These are phyloP conservation scores for Parnassius apollo DNA, from an alignment of 2,888 invertebrate species.

Conservation along the genomic window DNA sequence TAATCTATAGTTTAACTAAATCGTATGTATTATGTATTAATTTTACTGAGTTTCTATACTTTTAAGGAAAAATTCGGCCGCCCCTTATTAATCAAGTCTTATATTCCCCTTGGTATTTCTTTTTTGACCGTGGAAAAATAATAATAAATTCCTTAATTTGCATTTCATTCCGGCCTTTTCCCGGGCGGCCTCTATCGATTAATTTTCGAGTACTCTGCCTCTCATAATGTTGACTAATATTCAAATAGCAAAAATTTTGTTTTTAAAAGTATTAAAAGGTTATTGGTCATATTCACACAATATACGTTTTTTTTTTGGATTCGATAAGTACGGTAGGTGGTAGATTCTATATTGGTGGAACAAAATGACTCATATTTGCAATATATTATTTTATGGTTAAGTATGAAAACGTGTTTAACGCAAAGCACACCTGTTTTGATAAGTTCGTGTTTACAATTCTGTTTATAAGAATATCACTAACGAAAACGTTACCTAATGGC, in stretches of 20 bases:
- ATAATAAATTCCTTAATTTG: constrained; percentile 71
- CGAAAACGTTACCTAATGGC: no score
- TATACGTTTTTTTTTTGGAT: no score
- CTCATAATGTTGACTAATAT: constrained; percentile 39
- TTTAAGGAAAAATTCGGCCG: constrained; percentile 24
- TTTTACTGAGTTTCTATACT: constrained; percentile 29
- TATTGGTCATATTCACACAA: no score
- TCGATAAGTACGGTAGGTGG: no score
- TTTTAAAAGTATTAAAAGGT: neutral
- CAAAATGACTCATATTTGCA: no score
- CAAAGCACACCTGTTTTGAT: neutral
- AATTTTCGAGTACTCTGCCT: constrained; percentile 43
- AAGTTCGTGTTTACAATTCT: neutral
- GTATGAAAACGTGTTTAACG: constrained; percentile 1
- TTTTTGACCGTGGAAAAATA: constrained; percentile 66
- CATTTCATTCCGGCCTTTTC: constrained; percentile 65
- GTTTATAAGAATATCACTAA: no score
- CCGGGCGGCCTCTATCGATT: constrained; percentile 50
- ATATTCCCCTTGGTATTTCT: constrained; percentile 47
- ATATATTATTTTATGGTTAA: constrained; percentile 1
- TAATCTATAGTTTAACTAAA: no score
- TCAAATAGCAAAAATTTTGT: constrained; percentile 25
- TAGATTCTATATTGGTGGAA: no score
- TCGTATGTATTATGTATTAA: no score
- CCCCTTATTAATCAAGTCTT: constrained; percentile 67